Evolutionary conservation across 2,113 vertebrate genomes (phyloP).

Genomic region (Malaclemys terrapin): DNA sequence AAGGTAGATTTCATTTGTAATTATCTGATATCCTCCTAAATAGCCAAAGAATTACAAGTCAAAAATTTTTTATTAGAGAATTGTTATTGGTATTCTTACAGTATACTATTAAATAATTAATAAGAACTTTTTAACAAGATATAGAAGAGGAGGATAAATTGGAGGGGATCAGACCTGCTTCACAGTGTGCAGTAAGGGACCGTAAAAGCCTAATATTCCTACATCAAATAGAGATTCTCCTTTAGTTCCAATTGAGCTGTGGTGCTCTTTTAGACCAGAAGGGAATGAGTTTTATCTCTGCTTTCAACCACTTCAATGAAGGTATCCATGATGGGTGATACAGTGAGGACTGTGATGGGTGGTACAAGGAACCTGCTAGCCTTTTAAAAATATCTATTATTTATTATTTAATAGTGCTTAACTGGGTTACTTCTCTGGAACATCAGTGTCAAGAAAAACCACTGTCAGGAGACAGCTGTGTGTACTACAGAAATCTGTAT

Average conservation of each 20-base stretch:
- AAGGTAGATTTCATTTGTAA: slow-evolving; percentile 62
- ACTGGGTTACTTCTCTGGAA: neutral
- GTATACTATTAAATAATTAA: slow-evolving; percentile 21
- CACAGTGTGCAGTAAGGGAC: neutral
- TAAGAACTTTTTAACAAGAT: neutral
- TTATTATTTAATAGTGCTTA: rapidly evolving
- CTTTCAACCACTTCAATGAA: neutral
- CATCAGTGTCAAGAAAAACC: rapidly evolving
- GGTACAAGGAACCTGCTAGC: rapidly evolving
- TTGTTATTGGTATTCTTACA: slow-evolving; percentile 51
- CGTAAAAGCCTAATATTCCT: neutral
- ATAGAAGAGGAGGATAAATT: neutral
- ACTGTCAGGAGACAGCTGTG: neutral
- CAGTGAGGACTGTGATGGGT: neutral
- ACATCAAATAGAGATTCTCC: neutral
- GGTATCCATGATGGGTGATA: neutral
- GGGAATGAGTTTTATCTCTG: neutral
- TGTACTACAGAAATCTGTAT: rapidly evolving
- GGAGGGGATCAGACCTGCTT: neutral
- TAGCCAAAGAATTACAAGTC: slow-evolving; percentile 17
- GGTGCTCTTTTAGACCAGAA: neutral
- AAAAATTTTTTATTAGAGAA: slow-evolving; percentile 42
- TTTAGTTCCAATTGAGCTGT: neutral
- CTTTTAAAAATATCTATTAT: neutral
- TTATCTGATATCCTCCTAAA: slow-evolving; percentile 7